Evolutionary conservation across 2,113 vertebrate species (phyloP).

Genomic region (Calidris pugnax): DNA sequence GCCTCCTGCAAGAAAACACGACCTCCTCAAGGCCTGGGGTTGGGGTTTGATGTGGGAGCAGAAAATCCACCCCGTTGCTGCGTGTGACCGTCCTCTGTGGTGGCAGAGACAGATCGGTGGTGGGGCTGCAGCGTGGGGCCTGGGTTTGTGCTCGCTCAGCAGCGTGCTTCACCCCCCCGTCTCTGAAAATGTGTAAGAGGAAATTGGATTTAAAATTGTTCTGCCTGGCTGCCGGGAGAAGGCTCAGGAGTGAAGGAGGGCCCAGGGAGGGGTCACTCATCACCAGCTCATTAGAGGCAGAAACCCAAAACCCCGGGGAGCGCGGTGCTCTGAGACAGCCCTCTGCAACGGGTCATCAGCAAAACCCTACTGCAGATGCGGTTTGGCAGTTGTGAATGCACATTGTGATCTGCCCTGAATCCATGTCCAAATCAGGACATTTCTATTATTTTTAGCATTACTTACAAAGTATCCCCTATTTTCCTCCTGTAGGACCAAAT

Average conservation of each 20-base stretch:
- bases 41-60: background rate
- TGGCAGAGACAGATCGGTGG: rapidly evolving
- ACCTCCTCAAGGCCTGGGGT: background rate
- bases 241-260: background rate
- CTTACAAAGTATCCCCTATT: background rate
- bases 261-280: background rate
- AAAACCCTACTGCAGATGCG: background rate
- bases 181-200: background rate
- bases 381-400: background rate
- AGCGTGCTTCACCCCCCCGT: rapidly evolving
- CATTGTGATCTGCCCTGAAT: background rate
- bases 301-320: background rate
- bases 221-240: background rate
- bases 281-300: slow-evolving; percentile 26
- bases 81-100: rapidly evolving
- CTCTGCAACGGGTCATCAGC: background rate
- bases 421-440: rapidly evolving
- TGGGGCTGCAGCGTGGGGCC: background rate
- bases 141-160: background rate
- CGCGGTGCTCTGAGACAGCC: rapidly evolving
- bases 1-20: background rate
- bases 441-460: background rate
- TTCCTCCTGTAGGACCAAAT: background rate
- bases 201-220: slow-evolving; percentile 3
- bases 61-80: rapidly evolving